phyloP scores from a whole-genome alignment of 2,888 invertebrate genomes.

The Tinea trinotella region DNA sequence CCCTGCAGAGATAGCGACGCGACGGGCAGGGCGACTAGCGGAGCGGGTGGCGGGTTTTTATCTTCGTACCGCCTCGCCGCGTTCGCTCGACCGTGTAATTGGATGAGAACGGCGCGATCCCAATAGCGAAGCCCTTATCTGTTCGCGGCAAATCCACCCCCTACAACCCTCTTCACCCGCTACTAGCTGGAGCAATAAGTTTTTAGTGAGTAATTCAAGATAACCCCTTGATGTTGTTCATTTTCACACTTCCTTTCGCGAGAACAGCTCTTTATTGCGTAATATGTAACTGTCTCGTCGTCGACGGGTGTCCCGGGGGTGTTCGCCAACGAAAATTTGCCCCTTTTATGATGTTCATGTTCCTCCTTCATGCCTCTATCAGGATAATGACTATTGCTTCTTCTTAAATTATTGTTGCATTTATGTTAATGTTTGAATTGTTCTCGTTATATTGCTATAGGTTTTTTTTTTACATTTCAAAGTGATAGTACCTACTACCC shows the following conservation, averaged over 20 bases:
- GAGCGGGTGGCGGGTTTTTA: constrained; percentile 44
- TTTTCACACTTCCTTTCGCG: constrained; percentile 73
- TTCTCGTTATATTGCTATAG: no score
- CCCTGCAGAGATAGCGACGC: constrained; percentile 61
- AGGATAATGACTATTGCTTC: constrained; percentile 70
- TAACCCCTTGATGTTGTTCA: constrained; percentile 73
- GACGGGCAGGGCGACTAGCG: constrained; percentile 33
- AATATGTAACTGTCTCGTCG: constrained; percentile 70
- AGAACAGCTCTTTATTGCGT: constrained; percentile 73
- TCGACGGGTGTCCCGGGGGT: constrained; percentile 64
- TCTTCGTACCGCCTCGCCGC: constrained; percentile 63
- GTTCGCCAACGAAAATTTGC: constrained; percentile 53
- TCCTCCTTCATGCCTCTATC: constrained; percentile 64
- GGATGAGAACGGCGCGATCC: constrained; percentile 72
- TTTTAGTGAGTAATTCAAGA: constrained; percentile 73
- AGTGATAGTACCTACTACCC: no score
- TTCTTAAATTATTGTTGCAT: constrained; percentile 61
- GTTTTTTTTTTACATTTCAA: no score
- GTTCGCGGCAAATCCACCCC: constrained; percentile 66
- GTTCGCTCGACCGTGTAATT: constrained; percentile 71
- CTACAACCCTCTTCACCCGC: constrained; percentile 36
- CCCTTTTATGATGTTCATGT: constrained; percentile 70
- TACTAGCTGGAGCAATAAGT: constrained; percentile 59
- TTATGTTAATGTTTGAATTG: background rate
- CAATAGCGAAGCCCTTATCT: constrained; percentile 70